Evolutionary conservation across 1,140 invertebrate genomes (phyloP), one percentile per base, ranked within the genome.

Genomic region (Panonychus citri): DNA sequence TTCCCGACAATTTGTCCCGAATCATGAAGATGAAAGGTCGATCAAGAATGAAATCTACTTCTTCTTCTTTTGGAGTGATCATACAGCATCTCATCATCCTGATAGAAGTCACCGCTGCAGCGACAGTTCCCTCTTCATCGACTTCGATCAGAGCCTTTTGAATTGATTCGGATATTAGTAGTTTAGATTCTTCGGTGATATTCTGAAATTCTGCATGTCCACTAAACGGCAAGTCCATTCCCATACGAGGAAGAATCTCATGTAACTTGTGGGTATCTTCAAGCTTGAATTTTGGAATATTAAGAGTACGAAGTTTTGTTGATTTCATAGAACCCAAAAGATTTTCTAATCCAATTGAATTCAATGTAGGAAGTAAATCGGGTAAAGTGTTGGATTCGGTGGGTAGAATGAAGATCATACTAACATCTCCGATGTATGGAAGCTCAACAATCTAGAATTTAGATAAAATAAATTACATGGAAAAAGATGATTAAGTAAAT

Each of bases 201-300:
- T 75, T 73, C 7, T 75, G 69, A 7, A 87, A 73, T 63, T 82
- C 74, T 3, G 62, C 65, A 10, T 13, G n/a, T 4, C 8, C 19
- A 0, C 61, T 53, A 66, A 88, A 88, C 28, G 85, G 64, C 58
- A 82, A 76, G 17, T 62, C 62, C 5, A 88, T 76, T 51, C 79
- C 81, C 69, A 85, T 57, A 73, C 78, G 67, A 61, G 71, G 71
- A 3, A 87, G 68, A 30, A 76, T 67, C 0, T 74, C 66, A 39
- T 78, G 76, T 25, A 85, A 67, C 30, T 77, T 70, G 8, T 75
- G 73, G 27, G 76, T 74, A 53, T 76, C 78, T 51, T 82, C 77
- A 59, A 85, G 80, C 60, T 79, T 76, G 65, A 87, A 86, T 65
- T 80, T 82, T 0, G 85, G 85, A 3, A 88, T 64, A 12, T 67